Evolutionary conservation across 2,888 invertebrate species (phyloP), one percentile per base, ranked within the genome.

Genomic region (Agrenia bidenticulata): DNA sequence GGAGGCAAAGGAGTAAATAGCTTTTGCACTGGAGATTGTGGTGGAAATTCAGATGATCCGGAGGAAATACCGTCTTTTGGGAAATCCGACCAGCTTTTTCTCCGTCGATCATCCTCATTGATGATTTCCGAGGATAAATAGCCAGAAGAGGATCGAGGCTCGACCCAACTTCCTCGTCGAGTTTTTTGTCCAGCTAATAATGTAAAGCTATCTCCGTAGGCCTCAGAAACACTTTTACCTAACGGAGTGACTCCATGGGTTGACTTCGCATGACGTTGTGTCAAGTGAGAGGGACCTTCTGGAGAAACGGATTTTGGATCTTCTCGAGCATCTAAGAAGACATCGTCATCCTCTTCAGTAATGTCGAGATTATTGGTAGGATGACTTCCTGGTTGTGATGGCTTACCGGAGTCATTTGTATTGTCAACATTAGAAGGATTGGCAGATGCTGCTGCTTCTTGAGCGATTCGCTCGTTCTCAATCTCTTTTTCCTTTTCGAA

Each of bases 1-100:
- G 74, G 71, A 39, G 74, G 73, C 17, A 76, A 63, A n/a, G 76
- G 76, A 53, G 68, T 74, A 64, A 76, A 76, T 24, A 72, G 63
- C 17, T 65, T 67, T 26, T 58, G 56, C 50, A 57, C 5, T 51
- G 51, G 24, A 5, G 51, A 51, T 19, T 19, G 59, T 61, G 58
- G 39, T 45, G 59, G 57, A 55, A 59, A 37, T 51, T 62, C 26
- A 24, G 61, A 21, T 27, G 24, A 39, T 17, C 63, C 56, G 15
- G 54, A 63, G 39, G 60, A 63, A 50, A 64, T 61, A 49, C 64
- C 56, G 51, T 69, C 71, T 64, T 70, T 69, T 61, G 73, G 73
- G 42, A 73, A 45, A 65, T 72, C 72, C 11, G 73, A 73, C 73
- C 73, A 73, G 59, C 73, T 73, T 59, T 64, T 67, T 54, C 73